These are phyloP conservation scores for Glaucomys volans DNA, from an alignment of 2,113 vertebrate species.

Conservation along the genomic window DNA sequence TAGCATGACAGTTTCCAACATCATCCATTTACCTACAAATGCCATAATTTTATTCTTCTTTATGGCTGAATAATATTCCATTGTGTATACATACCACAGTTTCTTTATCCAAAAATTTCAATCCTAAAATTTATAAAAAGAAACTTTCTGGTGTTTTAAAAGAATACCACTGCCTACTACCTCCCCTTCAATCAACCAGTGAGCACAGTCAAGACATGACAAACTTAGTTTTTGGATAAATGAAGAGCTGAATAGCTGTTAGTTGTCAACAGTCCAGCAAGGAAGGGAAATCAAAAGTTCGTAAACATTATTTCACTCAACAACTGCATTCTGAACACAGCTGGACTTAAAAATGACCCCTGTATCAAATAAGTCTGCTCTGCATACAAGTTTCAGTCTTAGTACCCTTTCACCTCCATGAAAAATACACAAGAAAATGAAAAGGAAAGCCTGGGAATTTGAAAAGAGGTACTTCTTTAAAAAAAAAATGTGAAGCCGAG, in stretches of 20 bases:
- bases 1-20: no score
- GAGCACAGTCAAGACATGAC: not conserved
- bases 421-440: slow-evolving; percentile 22
- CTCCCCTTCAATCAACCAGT: slow-evolving; percentile 13
- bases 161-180: slow-evolving; percentile 29
- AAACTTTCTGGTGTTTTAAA: slow-evolving; percentile 75
- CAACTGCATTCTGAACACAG: not conserved
- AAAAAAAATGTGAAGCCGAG: not conserved
- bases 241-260: slow-evolving; percentile 2
- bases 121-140: slow-evolving; percentile 76
- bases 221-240: slow-evolving; percentile 39
- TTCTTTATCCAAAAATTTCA: no score
- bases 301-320: slow-evolving; percentile 38
- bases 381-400: not conserved
- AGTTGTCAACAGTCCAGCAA: slow-evolving; percentile 42
- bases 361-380: not conserved
- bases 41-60: no score
- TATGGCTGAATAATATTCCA: no score
- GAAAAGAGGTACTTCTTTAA: not conserved
- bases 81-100: no score
- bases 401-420: slow-evolving; percentile 11
- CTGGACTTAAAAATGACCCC: not conserved
- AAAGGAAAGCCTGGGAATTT: not conserved
- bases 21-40: no score
- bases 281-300: slow-evolving; percentile 16